Evolutionary conservation across 2,888 invertebrate species (phyloP), one percentile per base, ranked within the genome.

Genomic region (Stenichneumon culpator): DNA sequence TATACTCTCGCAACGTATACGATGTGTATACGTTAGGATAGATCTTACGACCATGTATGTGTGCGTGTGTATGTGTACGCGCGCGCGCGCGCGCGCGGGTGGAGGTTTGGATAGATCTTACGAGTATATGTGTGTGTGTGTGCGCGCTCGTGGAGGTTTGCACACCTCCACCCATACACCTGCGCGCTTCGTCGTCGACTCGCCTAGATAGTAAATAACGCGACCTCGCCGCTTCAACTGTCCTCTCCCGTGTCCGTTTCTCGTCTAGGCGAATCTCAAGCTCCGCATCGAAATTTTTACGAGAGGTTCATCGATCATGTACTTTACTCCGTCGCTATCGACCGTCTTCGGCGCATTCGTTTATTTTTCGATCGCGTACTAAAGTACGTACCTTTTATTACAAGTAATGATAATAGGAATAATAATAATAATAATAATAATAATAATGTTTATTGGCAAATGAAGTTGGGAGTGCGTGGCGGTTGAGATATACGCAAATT

Each of bases 131-230:
- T 14, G 14, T 3, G 44, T 14, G 44, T 44, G 44, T 44, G 44
- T 44, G 44, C 44, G 44, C 16, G 44, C 16, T 11, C 0, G 39
- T 54, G 47, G 72, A 67, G 52, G 25, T 32, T 47, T 32, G n/a
- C 39, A 54, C 36, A 36, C 39, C 28, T 82, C 28, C 52, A 47
- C 32, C 52, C 47, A 52, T 25, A 69, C 67, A 79, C 73, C 77
- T 81, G 73, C 52, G 70, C 72, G 36, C 44, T 65, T 54, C 74
- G 54, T 75, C 65, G 67, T 28, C 79, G 63, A 70, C 65, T 75
- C 79, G 70, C 75, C 72, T 67, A 50, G 77, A 78, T 78, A 73
- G 77, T 69, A 81, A 81, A 78, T 78, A 80, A 54, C 63, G 77
- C 73, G 84, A 84, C 78, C 80, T 81, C 72, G 80, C 84, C 68